Evolutionary conservation across 2,888 invertebrate species (phyloP).

Genomic region (Buathra laborator): DNA sequence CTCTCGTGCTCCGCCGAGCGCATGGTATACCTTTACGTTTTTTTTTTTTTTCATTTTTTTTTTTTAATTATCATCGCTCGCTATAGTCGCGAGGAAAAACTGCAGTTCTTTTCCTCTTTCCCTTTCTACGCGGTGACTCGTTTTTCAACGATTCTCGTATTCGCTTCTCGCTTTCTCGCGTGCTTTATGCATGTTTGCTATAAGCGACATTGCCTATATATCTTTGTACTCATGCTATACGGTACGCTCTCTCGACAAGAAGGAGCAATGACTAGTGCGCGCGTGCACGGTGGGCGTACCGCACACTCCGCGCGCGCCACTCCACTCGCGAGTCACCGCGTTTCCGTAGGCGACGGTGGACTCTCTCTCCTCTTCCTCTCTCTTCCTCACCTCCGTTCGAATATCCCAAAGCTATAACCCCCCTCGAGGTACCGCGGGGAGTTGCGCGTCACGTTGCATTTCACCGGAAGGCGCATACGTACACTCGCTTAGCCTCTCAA

Average conservation of each 20-base stretch:
- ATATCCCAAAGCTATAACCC: slow-evolving; percentile 6
- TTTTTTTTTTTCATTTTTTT: background rate
- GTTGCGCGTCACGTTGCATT: slow-evolving; percentile 66
- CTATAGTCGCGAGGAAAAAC: slow-evolving; percentile 3
- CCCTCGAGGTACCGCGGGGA: slow-evolving; percentile 49
- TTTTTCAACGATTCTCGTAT: slow-evolving; percentile 1
- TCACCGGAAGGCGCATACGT: slow-evolving; percentile 40
- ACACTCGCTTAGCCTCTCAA: background rate
- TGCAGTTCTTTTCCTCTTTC: background rate
- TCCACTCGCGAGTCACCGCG: slow-evolving; percentile 55
- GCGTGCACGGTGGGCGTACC: slow-evolving; percentile 74
- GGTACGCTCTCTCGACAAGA: slow-evolving; percentile 28
- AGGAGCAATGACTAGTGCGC: slow-evolving; percentile 69
- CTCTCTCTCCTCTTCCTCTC: slow-evolving; percentile 32
- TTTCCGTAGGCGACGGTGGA: slow-evolving; percentile 48
- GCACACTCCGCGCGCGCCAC: slow-evolving; percentile 68
- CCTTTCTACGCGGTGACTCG: background rate
- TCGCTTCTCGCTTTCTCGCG: slow-evolving; percentile 20
- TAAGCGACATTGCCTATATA: slow-evolving; percentile 35
- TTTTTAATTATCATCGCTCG: background rate
- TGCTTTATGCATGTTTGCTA: background rate
- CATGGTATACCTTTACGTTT: background rate
- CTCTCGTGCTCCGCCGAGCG: slow-evolving; percentile 13
- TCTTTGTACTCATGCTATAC: slow-evolving; percentile 39
- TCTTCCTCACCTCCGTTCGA: slow-evolving; percentile 19